phyloP scores from a whole-genome alignment of 2,888 invertebrate species.

The Nomada goodeniana region DNA sequence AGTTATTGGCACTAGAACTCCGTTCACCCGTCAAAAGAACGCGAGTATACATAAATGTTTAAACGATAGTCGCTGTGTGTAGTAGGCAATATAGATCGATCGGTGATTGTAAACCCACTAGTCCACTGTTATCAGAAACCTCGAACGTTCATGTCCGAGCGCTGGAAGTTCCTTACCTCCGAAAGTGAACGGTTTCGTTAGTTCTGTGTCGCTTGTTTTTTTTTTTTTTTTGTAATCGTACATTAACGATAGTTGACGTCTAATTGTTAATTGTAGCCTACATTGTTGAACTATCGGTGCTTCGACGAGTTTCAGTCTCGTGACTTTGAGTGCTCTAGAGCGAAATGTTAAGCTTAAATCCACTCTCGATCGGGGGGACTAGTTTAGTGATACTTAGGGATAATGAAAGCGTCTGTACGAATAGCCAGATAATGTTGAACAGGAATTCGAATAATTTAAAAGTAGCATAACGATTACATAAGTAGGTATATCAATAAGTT shows the following conservation, averaged over 20 bases:
- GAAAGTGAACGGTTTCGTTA: slow-evolving; percentile 19
- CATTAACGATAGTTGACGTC: slow-evolving; percentile 9
- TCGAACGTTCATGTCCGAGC: slow-evolving; percentile 61
- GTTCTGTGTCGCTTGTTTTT: slow-evolving; percentile 24
- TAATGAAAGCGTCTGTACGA: slow-evolving; percentile 8
- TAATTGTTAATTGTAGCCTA: slow-evolving; percentile 28
- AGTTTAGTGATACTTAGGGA: slow-evolving; percentile 21
- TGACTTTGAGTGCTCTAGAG: slow-evolving; percentile 20
- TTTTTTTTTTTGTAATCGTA: not conserved
- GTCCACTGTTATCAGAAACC: slow-evolving; percentile 59
- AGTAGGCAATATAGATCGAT: slow-evolving; percentile 77
- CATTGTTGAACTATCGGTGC: slow-evolving; percentile 24
- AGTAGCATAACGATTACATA: not conserved
- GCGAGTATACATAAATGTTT: slow-evolving; percentile 28
- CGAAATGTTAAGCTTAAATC: slow-evolving; percentile 1
- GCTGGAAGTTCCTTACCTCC: slow-evolving; percentile 60
- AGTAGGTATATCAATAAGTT: not conserved
- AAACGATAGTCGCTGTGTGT: slow-evolving; percentile 72
- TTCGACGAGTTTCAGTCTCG: slow-evolving; percentile 7
- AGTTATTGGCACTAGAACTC: too few species aligned
- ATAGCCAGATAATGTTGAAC: not conserved
- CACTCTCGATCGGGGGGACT: slow-evolving; percentile 1
- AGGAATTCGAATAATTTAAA: slow-evolving; percentile 26
- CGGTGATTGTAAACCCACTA: slow-evolving; percentile 68
- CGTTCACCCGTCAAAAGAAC: too few species aligned